Evolutionary conservation across 2,888 invertebrate species (phyloP).

Genomic region (Polyommatus iphigenia): DNA sequence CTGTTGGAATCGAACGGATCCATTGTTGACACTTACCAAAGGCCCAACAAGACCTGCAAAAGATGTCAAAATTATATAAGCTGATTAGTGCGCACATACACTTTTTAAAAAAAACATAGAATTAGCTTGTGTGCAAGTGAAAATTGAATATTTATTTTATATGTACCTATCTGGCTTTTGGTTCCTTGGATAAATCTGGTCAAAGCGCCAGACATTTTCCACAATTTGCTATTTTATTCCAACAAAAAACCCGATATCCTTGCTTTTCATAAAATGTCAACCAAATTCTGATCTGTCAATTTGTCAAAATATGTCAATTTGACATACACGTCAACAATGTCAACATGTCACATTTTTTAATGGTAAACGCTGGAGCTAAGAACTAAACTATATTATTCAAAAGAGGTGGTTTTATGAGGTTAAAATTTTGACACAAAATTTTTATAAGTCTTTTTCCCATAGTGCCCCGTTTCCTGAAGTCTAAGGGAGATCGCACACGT

Average conservation of each 20-base stretch:
- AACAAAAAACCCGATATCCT: background rate
- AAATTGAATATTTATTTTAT: conserved; percentile 34
- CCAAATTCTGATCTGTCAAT: background rate
- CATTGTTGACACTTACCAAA: conserved; percentile 68
- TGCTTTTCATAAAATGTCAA: background rate
- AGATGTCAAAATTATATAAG: conserved; percentile 77
- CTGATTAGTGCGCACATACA: conserved; percentile 49
- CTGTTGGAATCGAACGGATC: conserved; percentile 74
- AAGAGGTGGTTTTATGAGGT: too few species aligned
- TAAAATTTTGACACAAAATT: too few species aligned
- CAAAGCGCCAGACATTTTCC: conserved; percentile 87
- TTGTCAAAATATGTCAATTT: background rate
- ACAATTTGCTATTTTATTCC: background rate
- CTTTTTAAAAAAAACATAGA: conserved; percentile 39
- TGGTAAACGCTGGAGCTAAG: too few species aligned
- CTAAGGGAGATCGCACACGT: too few species aligned
- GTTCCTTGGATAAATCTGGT: conserved; percentile 82
- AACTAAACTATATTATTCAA: too few species aligned
- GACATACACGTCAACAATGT: background rate
- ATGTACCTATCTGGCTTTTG: conserved; percentile 82
- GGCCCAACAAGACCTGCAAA: conserved; percentile 72
- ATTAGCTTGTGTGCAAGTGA: background rate
- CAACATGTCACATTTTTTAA: too few species aligned
- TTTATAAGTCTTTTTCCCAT: too few species aligned
- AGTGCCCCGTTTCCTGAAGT: too few species aligned